Conservation (phyloP, 2,888 invertebrate genomes). For the Tinea semifulvella region DNA sequence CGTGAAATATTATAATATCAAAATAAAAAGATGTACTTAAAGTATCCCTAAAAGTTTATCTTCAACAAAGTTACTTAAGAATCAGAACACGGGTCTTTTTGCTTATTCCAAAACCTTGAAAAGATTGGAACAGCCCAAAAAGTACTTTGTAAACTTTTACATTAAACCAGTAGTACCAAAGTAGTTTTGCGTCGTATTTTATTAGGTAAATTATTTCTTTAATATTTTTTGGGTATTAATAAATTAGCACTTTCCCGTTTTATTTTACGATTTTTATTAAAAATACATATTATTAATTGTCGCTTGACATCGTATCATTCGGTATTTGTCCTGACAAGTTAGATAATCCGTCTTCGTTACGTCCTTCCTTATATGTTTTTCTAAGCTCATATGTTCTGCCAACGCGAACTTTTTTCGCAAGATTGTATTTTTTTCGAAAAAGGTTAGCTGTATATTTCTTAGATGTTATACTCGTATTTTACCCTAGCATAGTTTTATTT, state of each 20-base stretch:
- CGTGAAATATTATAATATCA: too few species aligned
- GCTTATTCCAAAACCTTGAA: not conserved
- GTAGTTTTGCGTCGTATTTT: not conserved
- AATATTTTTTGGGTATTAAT: not conserved
- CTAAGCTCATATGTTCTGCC: not conserved
- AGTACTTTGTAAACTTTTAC: conserved; percentile 3
- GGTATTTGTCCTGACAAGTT: not conserved
- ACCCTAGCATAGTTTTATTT: not conserved
- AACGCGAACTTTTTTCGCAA: not conserved
- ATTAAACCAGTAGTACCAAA: not conserved
- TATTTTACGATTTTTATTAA: too few species aligned
- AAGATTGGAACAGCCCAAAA: not conserved
- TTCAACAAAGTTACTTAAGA: not conserved
- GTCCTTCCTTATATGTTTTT: not conserved
- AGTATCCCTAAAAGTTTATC: too few species aligned
- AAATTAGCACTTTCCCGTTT: too few species aligned
- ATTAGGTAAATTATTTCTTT: not conserved
- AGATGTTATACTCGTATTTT: not conserved
- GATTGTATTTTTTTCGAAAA: not conserved
- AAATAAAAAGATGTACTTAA: too few species aligned
- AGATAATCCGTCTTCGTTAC: not conserved
- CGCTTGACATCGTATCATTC: not conserved
- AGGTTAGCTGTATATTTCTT: not conserved
- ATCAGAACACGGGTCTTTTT: conserved; percentile 2
- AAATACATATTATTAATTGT: too few species aligned